Percentiles rank a stretch among this genome's conserved stretches.
phyloP scores from a whole-genome alignment of 2,888 invertebrate genomes.

The Charanyca ferruginea region DNA sequence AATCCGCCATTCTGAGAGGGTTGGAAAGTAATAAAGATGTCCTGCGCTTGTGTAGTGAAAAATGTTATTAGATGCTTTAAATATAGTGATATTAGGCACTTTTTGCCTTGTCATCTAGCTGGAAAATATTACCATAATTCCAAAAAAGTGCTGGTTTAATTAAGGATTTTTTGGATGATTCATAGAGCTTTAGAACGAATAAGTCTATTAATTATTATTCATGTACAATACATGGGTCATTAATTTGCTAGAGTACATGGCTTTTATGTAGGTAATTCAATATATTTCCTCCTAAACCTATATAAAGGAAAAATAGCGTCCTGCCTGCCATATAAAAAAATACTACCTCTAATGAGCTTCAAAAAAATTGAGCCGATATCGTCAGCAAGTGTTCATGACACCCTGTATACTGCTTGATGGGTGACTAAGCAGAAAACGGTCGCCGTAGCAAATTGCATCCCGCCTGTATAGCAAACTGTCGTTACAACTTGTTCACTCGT shows the following conservation, averaged over 20 bases:
- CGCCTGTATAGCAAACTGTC: conserved; percentile 68
- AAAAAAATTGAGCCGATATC: conserved; percentile 48
- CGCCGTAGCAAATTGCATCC: conserved; percentile 70
- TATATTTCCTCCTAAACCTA: not conserved
- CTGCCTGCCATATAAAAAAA: conserved; percentile 26
- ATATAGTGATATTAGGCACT: conserved; percentile 56
- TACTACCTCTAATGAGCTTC: conserved; percentile 46
- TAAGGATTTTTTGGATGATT: conserved; percentile 47
- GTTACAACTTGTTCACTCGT: conserved; percentile 71
- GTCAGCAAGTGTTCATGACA: conserved; percentile 54
- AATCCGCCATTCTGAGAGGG: conserved; percentile 68
- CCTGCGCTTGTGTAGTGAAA: conserved; percentile 57
- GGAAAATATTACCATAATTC: conserved; percentile 54
- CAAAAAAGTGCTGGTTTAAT: conserved; percentile 50
- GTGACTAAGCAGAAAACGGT: conserved; percentile 77
- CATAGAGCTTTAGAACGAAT: conserved; percentile 34
- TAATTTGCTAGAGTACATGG: conserved; percentile 15
- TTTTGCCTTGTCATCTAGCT: conserved; percentile 47
- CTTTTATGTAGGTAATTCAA: conserved; percentile 10
- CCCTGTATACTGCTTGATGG: conserved; percentile 70
- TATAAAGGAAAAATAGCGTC: conserved; percentile 1
- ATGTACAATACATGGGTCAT: conserved; percentile 11
- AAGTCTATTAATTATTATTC: conserved; percentile 24
- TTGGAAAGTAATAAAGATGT: conserved; percentile 74
- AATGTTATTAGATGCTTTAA: conserved; percentile 64